phyloP scores from a whole-genome alignment of 2,113 vertebrate genomes.

The Chroicocephalus ridibundus region DNA sequence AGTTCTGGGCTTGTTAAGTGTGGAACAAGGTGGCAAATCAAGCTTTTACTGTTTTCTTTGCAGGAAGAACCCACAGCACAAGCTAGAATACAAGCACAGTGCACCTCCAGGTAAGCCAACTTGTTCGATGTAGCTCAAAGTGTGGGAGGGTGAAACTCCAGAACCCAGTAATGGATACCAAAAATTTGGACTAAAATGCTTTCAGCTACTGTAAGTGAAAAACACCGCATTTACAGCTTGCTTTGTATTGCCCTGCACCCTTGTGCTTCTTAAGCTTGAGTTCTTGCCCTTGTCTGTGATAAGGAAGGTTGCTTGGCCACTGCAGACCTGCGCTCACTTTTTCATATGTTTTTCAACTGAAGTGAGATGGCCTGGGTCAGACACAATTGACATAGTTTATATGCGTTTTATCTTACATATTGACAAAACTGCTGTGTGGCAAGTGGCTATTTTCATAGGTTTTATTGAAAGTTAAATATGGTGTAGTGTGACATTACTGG shows the following conservation, averaged over 20 bases:
- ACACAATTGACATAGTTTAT: not conserved
- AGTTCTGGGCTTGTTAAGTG: not conserved
- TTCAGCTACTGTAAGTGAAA: not conserved
- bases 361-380: not conserved
- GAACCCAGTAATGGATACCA: not conserved
- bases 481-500: not conserved
- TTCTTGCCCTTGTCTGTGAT: not conserved
- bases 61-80: slow-evolving; percentile 83
- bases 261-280: not conserved
- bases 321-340: not conserved
- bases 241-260: not conserved
- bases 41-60: not conserved
- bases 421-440: not conserved
- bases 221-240: not conserved
- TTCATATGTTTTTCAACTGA: not conserved
- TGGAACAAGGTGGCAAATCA: not conserved
- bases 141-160: accelerated
- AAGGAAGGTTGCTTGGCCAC: not conserved
- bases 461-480: not conserved
- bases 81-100: slow-evolving; percentile 77
- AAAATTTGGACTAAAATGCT: not conserved
- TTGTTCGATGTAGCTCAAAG: not conserved
- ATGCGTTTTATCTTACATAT: not conserved
- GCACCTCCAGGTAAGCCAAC: slow-evolving; percentile 61
- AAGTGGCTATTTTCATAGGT: not conserved